Percentiles rank a stretch among this genome's conserved stretches.
Evolutionary conservation across 2,113 vertebrate species (phyloP).

Genomic region (Toxotes chatareus): DNA sequence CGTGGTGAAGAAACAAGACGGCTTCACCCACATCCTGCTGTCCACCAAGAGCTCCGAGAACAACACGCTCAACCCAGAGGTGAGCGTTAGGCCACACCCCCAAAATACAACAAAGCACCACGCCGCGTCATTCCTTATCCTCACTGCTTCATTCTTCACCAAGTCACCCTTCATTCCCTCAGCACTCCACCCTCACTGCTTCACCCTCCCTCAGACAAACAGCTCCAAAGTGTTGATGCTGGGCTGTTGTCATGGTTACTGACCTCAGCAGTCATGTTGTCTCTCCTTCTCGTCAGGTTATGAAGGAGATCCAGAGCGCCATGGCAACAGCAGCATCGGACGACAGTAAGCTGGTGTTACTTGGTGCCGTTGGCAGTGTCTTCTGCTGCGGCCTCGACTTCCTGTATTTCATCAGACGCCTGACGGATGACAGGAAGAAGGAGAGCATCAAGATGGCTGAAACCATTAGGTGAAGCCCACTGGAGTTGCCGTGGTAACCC

Average conservation of each 20-base stretch:
- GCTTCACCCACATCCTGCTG: slow-evolving; percentile 97
- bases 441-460: slow-evolving; percentile 98
- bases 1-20: slow-evolving; percentile 97
- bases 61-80: slow-evolving; percentile 96
- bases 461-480: slow-evolving; percentile 89
- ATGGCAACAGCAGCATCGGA: slow-evolving; percentile 95
- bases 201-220: no score
- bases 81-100: slow-evolving; percentile 37
- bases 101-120: no score
- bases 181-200: no score
- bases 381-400: slow-evolving; percentile 98
- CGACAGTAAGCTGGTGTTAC: slow-evolving; percentile 95
- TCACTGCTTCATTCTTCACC: no score
- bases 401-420: slow-evolving; percentile 94
- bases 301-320: slow-evolving; percentile 99
- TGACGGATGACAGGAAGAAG: slow-evolving; percentile 95
- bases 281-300: slow-evolving; percentile 84
- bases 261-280: not conserved
- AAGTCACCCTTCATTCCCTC: no score
- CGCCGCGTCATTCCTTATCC: no score
- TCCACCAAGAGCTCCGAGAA: slow-evolving; percentile 97
- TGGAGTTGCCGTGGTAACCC: accelerated
- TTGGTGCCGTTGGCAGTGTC: slow-evolving; percentile 92
- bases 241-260: not conserved
- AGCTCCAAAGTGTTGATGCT: no score